Conservation (phyloP, 2,113 vertebrate genomes). For the Cyphomyrus plagiostoma region DNA sequence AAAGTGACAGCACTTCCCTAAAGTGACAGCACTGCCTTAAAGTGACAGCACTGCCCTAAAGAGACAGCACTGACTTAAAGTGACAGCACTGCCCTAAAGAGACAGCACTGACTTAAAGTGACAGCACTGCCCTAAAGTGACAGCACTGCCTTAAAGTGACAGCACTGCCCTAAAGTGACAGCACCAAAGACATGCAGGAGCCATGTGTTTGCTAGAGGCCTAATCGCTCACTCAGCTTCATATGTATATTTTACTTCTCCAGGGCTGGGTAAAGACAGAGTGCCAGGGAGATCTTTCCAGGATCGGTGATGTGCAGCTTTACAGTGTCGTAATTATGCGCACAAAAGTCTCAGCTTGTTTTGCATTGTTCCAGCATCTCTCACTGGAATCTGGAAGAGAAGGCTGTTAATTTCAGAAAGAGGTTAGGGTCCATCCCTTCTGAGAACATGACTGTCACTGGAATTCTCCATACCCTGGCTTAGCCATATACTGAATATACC, state of each 20-base stretch:
- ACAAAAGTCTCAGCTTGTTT: not conserved
- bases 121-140: too few relatives aligned
- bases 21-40: not conserved
- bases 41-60: too few relatives aligned
- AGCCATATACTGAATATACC: not conserved
- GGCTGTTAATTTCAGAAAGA: not conserved
- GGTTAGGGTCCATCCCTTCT: not conserved
- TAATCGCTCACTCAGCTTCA: not conserved
- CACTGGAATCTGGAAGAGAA: not conserved
- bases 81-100: too few relatives aligned
- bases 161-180: not conserved
- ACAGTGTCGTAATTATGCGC: not conserved
- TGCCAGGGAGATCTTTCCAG: not conserved
- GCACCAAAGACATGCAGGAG: not conserved
- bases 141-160: too few relatives aligned
- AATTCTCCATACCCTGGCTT: not conserved
- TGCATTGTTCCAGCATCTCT: not conserved
- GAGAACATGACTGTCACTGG: not conserved
- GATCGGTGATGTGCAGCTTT: not conserved
- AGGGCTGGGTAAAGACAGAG: not conserved
- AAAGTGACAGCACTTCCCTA: not conserved
- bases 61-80: too few relatives aligned
- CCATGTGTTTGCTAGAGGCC: not conserved
- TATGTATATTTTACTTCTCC: not conserved
- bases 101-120: too few relatives aligned